These are phyloP conservation scores for Lepidocolaptes lacrymiger DNA, from an alignment of 2,797 vertebrate species.

Conservation along the genomic window DNA sequence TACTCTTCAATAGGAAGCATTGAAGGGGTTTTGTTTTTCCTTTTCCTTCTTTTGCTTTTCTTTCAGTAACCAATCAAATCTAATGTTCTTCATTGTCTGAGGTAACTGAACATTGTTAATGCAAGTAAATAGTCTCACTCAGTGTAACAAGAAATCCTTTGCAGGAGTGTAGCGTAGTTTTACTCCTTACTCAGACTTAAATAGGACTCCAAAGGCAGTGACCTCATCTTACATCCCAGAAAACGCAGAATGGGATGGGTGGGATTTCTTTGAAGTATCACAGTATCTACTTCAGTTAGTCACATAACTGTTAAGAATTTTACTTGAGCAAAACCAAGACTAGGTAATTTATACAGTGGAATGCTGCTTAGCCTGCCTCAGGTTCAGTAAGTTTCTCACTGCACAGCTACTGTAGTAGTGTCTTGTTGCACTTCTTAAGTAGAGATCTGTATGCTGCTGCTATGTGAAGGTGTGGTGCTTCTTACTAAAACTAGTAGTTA, in stretches of 20 bases:
- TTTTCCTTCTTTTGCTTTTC: not conserved
- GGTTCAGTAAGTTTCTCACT: not conserved
- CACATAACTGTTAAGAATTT: not conserved
- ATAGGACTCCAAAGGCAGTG: not conserved
- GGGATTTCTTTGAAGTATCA: not conserved
- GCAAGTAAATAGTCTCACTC: not conserved
- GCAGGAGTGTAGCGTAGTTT: not conserved
- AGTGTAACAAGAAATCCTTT: not conserved
- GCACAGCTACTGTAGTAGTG: not conserved
- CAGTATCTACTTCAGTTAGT: not conserved
- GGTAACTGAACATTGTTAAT: rapidly evolving
- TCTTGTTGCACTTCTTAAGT: not conserved
- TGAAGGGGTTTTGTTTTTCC: not conserved
- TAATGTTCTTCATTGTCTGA: not conserved
- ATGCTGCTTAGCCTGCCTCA: not conserved
- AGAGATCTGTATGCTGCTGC: not conserved
- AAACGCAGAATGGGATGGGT: not conserved
- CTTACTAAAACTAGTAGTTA: not conserved
- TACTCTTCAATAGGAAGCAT: not conserved
- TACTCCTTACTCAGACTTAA: not conserved
- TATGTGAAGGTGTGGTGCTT: not conserved
- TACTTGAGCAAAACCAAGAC: not conserved
- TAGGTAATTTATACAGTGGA: not conserved
- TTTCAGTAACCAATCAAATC: not conserved
- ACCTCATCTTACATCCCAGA: not conserved